These are phyloP conservation scores for Athene cunicularia DNA, from an alignment of 2,113 vertebrate species.

Conservation along the genomic window DNA sequence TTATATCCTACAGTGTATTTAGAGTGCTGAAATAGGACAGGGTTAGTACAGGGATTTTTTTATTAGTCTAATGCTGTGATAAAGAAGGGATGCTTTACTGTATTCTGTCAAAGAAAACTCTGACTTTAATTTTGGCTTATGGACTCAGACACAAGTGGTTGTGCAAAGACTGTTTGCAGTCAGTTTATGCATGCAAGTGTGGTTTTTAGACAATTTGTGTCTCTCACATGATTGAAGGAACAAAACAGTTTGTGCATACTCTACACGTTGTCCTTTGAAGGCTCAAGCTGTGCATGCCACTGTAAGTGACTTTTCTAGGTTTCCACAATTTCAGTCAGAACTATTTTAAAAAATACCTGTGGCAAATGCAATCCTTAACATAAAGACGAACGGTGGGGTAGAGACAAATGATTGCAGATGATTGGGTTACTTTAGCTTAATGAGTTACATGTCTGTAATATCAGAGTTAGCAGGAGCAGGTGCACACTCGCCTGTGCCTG, in stretches of 20 bases:
- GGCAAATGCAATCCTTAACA: neutral
- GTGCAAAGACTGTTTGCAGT: neutral
- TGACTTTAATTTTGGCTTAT: neutral
- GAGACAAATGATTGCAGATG: neutral
- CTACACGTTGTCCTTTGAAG: neutral
- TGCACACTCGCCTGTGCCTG: neutral
- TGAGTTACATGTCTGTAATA: neutral
- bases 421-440: neutral
- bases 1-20: constrained; percentile 6
- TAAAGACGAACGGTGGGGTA: neutral
- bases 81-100: neutral
- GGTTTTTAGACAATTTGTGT: neutral
- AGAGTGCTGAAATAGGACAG: constrained; percentile 24
- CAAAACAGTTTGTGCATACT: neutral
- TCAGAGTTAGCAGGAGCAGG: constrained; percentile 23
- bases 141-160: neutral
- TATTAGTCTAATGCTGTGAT: neutral
- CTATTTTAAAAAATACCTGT: neutral
- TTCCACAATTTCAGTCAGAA: neutral
- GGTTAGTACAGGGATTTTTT: neutral
- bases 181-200: neutral
- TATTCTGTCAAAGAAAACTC: constrained; percentile 5
- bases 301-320: neutral
- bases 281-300: neutral
- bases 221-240: neutral